Evolutionary conservation across 1,140 invertebrate species (phyloP).

Genomic region (Chelonus insularis): DNA sequence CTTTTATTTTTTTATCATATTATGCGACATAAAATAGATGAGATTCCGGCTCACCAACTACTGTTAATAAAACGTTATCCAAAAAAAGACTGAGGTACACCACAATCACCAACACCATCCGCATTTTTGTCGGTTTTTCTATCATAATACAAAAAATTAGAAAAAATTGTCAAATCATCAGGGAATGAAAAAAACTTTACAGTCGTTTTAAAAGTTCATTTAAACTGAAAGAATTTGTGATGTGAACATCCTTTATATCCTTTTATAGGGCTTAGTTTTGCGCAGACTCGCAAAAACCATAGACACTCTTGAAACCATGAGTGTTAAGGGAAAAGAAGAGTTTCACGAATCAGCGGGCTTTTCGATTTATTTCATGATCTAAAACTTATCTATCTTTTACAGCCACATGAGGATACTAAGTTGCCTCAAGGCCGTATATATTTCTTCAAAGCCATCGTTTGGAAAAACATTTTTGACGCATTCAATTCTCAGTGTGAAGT

Average conservation of each 20-base stretch:
- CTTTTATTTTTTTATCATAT: no score
- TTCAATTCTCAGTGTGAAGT: no score
- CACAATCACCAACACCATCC: slow-evolving; percentile 59
- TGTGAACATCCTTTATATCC: slow-evolving; percentile 25
- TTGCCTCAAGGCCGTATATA: slow-evolving; percentile 26
- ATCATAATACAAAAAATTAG: slow-evolving; percentile 15
- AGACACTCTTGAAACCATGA: background rate
- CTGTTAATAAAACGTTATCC: slow-evolving; percentile 77
- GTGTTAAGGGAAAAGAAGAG: slow-evolving; percentile 11
- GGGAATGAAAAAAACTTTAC: slow-evolving; percentile 7
- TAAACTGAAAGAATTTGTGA: slow-evolving; percentile 26
- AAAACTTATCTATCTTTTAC: slow-evolving; percentile 47
- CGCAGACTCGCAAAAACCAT: slow-evolving; percentile 8
- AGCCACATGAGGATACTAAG: slow-evolving; percentile 7
- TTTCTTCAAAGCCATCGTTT: no score
- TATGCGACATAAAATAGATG: no score
- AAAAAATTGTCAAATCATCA: background rate
- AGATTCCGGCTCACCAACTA: slow-evolving; percentile 78
- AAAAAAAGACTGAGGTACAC: slow-evolving; percentile 72
- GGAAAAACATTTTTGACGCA: no score
- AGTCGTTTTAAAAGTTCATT: slow-evolving; percentile 20
- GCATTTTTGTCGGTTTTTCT: slow-evolving; percentile 40
- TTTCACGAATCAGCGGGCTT: slow-evolving; percentile 55
- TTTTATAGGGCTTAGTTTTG: background rate
- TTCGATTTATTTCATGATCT: slow-evolving; percentile 52